phyloP scores from a whole-genome alignment of 2,113 vertebrate species.

The Gorsachius goisagi region DNA sequence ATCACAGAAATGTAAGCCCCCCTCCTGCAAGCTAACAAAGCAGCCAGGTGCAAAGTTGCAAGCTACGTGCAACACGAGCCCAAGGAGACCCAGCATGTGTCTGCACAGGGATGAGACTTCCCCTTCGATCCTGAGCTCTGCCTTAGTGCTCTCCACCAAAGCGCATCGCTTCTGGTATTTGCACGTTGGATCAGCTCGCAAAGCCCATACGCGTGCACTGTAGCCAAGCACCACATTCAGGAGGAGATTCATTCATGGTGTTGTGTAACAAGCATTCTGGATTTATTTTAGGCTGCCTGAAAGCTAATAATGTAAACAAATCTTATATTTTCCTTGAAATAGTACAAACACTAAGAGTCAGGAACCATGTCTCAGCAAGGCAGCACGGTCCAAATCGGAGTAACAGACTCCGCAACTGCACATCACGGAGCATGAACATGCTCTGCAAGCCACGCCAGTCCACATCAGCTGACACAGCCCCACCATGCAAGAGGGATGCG shows the following conservation, averaged over 20 bases:
- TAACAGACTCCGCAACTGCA: not conserved
- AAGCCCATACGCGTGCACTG: not conserved
- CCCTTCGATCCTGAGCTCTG: not conserved
- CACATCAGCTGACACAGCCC: not conserved
- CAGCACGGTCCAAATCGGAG: not conserved
- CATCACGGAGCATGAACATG: fast-evolving
- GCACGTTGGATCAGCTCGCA: not conserved
- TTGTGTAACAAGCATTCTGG: not conserved
- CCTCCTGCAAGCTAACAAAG: not conserved
- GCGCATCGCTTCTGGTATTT: not conserved
- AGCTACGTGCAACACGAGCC: fast-evolving
- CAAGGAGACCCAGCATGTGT: not conserved
- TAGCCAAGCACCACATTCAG: not conserved
- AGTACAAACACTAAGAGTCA: not conserved
- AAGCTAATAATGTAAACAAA: not conserved
- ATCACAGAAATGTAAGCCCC: not conserved
- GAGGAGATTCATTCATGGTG: not conserved
- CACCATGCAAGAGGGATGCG: fast-evolving
- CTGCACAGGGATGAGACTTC: not conserved
- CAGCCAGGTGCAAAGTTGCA: not conserved
- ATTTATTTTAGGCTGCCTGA: not conserved
- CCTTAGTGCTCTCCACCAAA: not conserved
- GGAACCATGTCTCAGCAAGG: not conserved
- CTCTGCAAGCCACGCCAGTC: not conserved
- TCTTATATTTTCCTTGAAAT: not conserved